These are phyloP conservation scores for Pegoplata infirma DNA, from an alignment of 2,888 invertebrate species.

Conservation along the genomic window DNA sequence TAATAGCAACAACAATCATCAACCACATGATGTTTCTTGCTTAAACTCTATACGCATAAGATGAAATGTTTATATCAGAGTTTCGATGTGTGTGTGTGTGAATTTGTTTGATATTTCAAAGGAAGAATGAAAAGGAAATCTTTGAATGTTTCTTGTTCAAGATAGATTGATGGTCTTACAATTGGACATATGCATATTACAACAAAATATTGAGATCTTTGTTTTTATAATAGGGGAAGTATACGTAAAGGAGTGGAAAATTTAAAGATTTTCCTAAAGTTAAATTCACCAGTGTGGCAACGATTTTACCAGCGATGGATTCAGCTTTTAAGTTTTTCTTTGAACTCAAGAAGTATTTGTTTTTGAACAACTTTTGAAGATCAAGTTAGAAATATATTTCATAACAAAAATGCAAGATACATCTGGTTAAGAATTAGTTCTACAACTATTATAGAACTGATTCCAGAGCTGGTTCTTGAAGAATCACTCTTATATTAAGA, in stretches of 20 bases:
- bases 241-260: neutral
- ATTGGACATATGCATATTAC: conserved; percentile 63
- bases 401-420: no score
- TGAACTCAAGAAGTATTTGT: no score
- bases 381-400: no score
- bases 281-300: no score
- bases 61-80: conserved; percentile 50
- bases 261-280: neutral
- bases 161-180: conserved; percentile 62
- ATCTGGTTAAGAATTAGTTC: no score
- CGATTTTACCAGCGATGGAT: no score
- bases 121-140: conserved; percentile 61
- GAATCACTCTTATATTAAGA: no score
- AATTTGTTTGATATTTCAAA: conserved; percentile 36
- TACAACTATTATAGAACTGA: no score
- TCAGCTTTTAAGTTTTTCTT: no score
- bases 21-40: conserved; percentile 42
- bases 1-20: conserved; percentile 41
- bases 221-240: conserved; percentile 41
- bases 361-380: no score
- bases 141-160: conserved; percentile 60
- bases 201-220: conserved; percentile 53
- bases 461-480: no score
- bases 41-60: conserved; percentile 47
- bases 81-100: conserved; percentile 3